These are phyloP conservation scores for Anagrus nilaparvatae DNA, from an alignment of 1,140 invertebrate genomes.

Conservation along the genomic window DNA sequence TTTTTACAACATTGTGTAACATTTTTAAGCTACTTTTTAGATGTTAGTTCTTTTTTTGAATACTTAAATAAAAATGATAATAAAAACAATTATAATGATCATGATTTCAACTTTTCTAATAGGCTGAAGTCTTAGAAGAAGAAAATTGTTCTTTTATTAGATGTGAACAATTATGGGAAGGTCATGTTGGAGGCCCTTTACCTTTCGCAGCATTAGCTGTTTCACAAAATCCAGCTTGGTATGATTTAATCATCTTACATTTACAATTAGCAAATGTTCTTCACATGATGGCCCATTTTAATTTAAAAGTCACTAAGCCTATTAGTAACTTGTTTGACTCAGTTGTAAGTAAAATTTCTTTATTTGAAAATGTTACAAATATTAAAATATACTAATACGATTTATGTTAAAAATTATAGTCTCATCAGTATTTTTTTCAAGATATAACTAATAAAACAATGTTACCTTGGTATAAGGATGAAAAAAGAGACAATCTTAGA, in stretches of 20 bases:
- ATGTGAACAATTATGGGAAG: constrained; percentile 61
- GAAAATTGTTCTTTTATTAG: constrained; percentile 37
- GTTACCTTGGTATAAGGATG: constrained; percentile 38
- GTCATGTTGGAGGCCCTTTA: constrained; percentile 40
- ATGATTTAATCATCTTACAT: constrained; percentile 66
- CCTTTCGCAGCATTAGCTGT: constrained; percentile 68
- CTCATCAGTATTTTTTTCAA: constrained; percentile 44
- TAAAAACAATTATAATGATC: background rate
- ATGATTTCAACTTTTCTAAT: background rate
- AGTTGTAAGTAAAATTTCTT: constrained; percentile 42
- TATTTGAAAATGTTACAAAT: background rate
- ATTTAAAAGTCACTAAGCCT: constrained; percentile 62
- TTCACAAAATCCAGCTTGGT: constrained; percentile 62
- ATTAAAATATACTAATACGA: background rate
- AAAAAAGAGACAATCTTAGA: constrained; percentile 42
- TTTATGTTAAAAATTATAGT: constrained; percentile 22
- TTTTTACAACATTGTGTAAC: constrained; percentile 60
- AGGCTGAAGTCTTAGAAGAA: constrained; percentile 32
- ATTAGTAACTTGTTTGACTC: constrained; percentile 68
- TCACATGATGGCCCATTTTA: constrained; percentile 69
- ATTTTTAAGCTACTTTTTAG: constrained; percentile 68
- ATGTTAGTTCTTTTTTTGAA: constrained; percentile 40
- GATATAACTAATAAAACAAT: constrained; percentile 40
- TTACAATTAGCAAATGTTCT: constrained; percentile 65
- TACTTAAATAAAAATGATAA: constrained; percentile 35